phyloP scores from a whole-genome alignment of 2,797 vertebrate genomes.

The Protosalanx chinensis region DNA sequence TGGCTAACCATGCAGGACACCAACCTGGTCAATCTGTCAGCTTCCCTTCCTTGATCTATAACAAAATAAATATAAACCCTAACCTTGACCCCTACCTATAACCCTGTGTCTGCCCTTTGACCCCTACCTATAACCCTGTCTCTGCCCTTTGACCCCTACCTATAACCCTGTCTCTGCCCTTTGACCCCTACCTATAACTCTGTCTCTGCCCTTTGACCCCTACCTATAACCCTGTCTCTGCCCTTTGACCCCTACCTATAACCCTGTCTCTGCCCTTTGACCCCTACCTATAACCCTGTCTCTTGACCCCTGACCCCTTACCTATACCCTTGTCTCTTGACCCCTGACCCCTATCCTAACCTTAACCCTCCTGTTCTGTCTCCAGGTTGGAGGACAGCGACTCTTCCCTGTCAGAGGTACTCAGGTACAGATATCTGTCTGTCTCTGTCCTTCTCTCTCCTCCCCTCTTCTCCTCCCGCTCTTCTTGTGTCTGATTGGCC shows the following conservation, averaged over 20 bases:
- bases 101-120: not conserved
- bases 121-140: not conserved
- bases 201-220: not conserved
- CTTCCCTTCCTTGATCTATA: not conserved
- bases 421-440: conserved; percentile 95
- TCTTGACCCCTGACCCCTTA: not conserved
- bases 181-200: not conserved
- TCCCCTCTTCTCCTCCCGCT: conserved; percentile 51
- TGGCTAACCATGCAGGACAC: conserved; percentile 16
- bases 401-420: conserved; percentile 99
- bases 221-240: conserved; percentile 71
- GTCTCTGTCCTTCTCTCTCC: conserved; percentile 67
- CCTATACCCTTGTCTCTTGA: not conserved
- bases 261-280: not conserved
- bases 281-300: conserved; percentile 72
- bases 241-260: not conserved
- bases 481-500: conserved; percentile 45
- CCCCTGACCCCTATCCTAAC: conserved; percentile 36
- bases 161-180: conserved; percentile 71
- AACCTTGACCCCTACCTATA: not conserved
- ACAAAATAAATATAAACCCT: not conserved
- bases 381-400: conserved; percentile 99
- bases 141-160: not conserved
- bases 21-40: not conserved
- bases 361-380: conserved; percentile 93